Percentiles rank a stretch among this genome's conserved stretches.
Conservation (phyloP, 2,113 vertebrate species). For the Lagenorhynchus albirostris region DNA sequence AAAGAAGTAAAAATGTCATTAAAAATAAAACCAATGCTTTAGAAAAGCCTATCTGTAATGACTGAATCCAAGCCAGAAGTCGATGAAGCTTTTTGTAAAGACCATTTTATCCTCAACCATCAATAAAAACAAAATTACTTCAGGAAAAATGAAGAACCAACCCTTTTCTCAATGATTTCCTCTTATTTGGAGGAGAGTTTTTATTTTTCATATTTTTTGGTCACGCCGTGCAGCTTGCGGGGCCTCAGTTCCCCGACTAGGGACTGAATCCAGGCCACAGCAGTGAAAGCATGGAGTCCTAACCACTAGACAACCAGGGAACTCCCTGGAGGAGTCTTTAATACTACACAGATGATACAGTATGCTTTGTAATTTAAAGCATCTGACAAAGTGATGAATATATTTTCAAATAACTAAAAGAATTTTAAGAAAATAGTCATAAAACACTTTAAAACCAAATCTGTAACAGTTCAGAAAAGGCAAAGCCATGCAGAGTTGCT, state of each 20-base stretch:
- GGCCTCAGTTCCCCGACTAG: not conserved
- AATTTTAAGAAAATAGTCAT: conserved; percentile 5
- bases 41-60: not conserved
- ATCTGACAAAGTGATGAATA: not conserved
- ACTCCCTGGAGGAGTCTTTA: not conserved
- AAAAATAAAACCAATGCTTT: conserved; percentile 23
- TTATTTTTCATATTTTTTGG: not conserved
- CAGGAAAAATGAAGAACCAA: not conserved
- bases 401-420: conserved; percentile 32
- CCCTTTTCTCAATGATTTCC: not conserved
- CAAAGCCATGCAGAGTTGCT: not conserved
- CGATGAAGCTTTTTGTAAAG: not conserved
- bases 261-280: not conserved
- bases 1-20: conserved; percentile 20
- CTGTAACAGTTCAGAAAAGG: not conserved
- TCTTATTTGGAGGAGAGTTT: not conserved
- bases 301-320: not conserved
- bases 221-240: not conserved
- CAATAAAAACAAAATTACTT: not conserved
- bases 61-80: not conserved
- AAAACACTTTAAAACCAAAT: conserved; percentile 26
- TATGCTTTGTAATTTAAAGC: not conserved
- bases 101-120: not conserved
- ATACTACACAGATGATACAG: not conserved
- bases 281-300: not conserved